Evolutionary conservation across 2,888 invertebrate species (phyloP), one percentile per base, ranked within the genome.

Genomic region (Tenthredo mesomela): DNA sequence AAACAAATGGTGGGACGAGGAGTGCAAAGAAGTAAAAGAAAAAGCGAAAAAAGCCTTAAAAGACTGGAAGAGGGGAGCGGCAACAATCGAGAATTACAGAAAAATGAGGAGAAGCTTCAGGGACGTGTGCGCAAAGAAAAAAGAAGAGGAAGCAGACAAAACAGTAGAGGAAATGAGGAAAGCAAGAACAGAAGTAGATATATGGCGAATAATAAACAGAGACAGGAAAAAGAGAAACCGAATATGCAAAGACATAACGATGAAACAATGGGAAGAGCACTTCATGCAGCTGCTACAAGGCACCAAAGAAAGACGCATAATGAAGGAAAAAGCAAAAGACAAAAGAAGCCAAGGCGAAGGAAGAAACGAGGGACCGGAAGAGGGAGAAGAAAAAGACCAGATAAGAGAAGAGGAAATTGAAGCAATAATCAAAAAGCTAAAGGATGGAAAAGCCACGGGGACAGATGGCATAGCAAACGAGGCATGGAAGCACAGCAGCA

Each of bases 231-330:
- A 50, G n/a, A 65, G 25, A 15, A 61, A 21, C 18, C 25, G 65
- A 12, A 47, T 40, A 40, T 58, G 25, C 25, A 65, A 78, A 18
- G 43, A 21, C 15, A 84, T 77, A 61, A 18, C 29, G 0, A 25
- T 40, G 50, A 43, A 33, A 0, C 15, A 84, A 43, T 77, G 78
- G 84, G 47, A 40, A 37, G 43, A 61, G 50, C 67, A 84, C 15
- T 84, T 84, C 65, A 29, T 9, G 21, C 33, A 75, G 2, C 33
- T 50, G 4, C 50, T 50, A 6, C 84, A 47, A 71, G 58, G 85
- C 71, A 83, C 47, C 33, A 47, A 71, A 6, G 61, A 77, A 43
- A 84, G 84, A 33, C 75, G n/a, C n/a, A n/a, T n/a, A n/a, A n/a
- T n/a, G n/a, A n/a, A n/a, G n/a, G n/a, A n/a, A n/a, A n/a, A 73